Evolutionary conservation across 2,797 vertebrate genomes (phyloP).

Genomic region (Ambastaia sidthimunki): DNA sequence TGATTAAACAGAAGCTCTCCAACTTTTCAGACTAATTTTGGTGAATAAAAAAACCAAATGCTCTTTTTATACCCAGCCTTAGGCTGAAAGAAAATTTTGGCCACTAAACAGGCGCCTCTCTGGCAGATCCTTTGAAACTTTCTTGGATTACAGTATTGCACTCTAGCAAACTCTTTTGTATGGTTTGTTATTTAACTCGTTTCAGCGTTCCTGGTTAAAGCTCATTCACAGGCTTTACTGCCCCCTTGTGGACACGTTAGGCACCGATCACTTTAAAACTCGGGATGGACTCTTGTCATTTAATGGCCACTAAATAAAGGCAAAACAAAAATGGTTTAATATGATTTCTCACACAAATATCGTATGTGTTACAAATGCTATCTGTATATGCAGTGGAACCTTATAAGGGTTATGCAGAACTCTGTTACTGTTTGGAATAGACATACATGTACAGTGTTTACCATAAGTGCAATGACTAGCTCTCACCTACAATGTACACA

Average conservation of each 20-base stretch:
- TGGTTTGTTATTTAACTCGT: conserved; percentile 25
- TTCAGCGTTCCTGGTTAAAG: background rate
- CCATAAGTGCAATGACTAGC: conserved; percentile 37
- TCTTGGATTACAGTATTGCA: conserved; percentile 42
- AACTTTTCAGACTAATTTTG: conserved; percentile 35
- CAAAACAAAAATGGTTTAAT: background rate
- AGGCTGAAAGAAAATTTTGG: conserved; percentile 28
- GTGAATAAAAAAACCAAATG: conserved; percentile 32
- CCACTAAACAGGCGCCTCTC: conserved; percentile 27
- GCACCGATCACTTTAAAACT: background rate
- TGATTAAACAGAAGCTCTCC: conserved; percentile 25
- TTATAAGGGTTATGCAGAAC: background rate
- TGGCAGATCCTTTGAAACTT: conserved; percentile 40
- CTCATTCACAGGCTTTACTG: background rate
- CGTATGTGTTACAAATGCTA: background rate
- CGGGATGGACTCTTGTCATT: background rate
- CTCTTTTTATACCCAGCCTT: conserved; percentile 3
- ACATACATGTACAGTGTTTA: conserved; percentile 36
- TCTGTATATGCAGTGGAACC: background rate
- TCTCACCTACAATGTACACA: conserved; percentile 28
- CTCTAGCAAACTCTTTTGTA: conserved; percentile 4
- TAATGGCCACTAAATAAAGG: background rate
- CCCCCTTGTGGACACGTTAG: conserved; percentile 29
- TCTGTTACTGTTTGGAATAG: conserved; percentile 1
- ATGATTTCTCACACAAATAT: background rate